Evolutionary conservation across 2,797 vertebrate species (phyloP).

Genomic region (Pantherophis alleghaniensis): DNA sequence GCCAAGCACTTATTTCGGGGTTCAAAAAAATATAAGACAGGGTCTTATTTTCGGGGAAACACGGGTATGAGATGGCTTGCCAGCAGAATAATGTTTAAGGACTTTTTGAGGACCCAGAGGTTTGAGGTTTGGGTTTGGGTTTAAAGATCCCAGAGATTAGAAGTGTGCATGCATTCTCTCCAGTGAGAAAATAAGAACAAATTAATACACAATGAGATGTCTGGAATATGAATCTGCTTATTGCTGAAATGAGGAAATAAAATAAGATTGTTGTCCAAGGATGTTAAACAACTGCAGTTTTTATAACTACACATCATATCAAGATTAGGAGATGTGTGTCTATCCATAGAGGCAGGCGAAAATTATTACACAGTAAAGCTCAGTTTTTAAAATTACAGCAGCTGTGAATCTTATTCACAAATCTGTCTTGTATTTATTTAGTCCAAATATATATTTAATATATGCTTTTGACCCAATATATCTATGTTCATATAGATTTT

Average conservation of each 20-base stretch:
- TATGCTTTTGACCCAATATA: not conserved
- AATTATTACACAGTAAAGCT: not conserved
- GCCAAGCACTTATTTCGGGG: too few species aligned
- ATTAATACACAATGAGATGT: not conserved
- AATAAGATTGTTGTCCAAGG: not conserved
- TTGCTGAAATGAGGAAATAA: not conserved
- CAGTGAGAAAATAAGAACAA: not conserved
- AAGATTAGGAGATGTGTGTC: not conserved
- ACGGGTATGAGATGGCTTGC: not conserved
- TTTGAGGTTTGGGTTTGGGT: not conserved
- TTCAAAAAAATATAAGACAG: too few species aligned
- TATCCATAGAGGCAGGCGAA: not conserved
- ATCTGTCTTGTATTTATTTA: not conserved
- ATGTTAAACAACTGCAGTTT: not conserved
- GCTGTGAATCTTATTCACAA: not conserved
- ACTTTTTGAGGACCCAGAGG: not conserved
- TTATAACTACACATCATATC: not conserved
- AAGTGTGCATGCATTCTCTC: not conserved
- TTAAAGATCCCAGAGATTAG: not conserved
- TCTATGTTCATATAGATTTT: not conserved
- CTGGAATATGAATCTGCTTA: not conserved
- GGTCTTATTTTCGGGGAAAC: too few species aligned
- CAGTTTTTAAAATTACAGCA: not conserved
- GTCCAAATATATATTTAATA: not conserved
- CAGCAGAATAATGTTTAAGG: not conserved